A percentile compares a stretch with the other conserved stretches of the same genome.
Conservation (phyloP, 1,140 invertebrate genomes). For the Dysdera silvatica region DNA sequence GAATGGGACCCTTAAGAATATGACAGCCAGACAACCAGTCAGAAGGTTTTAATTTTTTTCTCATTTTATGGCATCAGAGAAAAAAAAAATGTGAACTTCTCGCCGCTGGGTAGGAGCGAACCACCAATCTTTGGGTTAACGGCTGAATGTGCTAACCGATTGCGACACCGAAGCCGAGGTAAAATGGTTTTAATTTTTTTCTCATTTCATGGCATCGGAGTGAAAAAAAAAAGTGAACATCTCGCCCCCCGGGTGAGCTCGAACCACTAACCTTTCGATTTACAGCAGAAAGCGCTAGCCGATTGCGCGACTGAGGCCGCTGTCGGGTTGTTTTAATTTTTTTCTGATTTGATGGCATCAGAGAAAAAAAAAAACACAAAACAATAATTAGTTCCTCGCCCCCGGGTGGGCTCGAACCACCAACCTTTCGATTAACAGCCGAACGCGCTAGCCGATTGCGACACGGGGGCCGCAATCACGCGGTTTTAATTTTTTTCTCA, state of each 20-base stretch:
- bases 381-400: no score
- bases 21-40: no score
- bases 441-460: conserved; percentile 16
- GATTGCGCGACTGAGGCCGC: not conserved
- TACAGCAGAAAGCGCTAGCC: not conserved
- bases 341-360: no score
- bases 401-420: conserved; percentile 9
- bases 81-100: not conserved
- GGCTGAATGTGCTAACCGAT: not conserved
- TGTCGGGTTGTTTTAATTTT: no score
- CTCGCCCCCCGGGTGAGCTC: not conserved
- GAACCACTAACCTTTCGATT: not conserved
- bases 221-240: not conserved
- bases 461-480: conserved; percentile 6
- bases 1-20: no score
- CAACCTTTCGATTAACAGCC: conserved; percentile 17
- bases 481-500: no score
- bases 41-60: no score
- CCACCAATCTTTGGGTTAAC: conserved; percentile 1
- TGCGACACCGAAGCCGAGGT: not conserved
- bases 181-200: not conserved
- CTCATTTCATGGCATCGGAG: not conserved
- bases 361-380: no score
- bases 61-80: no score
- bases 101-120: not conserved